Evolutionary conservation across 2,888 invertebrate genomes (phyloP), one percentile per base, ranked within the genome.

Genomic region (Tenthredo distinguenda): DNA sequence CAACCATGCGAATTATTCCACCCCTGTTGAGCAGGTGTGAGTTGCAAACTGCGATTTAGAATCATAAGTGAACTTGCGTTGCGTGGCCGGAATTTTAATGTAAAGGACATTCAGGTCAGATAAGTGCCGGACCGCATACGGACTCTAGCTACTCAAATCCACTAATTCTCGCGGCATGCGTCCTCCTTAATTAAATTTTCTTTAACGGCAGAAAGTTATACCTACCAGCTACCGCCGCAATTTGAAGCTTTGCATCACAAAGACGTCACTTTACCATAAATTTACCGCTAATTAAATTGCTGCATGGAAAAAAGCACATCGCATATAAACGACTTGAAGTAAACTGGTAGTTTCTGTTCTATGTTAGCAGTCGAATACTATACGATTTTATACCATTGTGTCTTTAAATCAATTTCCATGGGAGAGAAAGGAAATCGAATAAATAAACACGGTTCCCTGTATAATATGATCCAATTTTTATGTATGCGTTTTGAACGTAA

Each of bases 151-250:
- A 62, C 62, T n/a, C n/a, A 81, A 81, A 40, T 21, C 40, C 62
- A 37, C 55, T 77, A 50, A 55, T 77, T 47, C 55, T 50, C 50
- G 9, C 50, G 31, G 77, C 34, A 40, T 81, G 62, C 37, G 58
- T 58, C 62, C 68, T 62, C 58, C 81, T 81, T 62, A 58, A 81
- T 81, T 81, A 81, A 81, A 58, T 62, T 81, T 81, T 26, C 50
- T 10, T 55, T 34, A 77, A 77, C 55, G 77, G 55, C 26, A 9
- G 12, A 43, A 40, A 31, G 55, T 31, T 68, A 34, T 34, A 12
- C n/a, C 26, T 34, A 26, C 10, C 12, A 3, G 21, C 50, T 55
- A 55, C 15, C 34, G 15, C 50, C 47, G 50, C 77, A 55, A 55
- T 77, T 77, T 31, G 50, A 34, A 31, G 9, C 43, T 43, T 55